Base-by-base conservation (phyloP, 2,113 vertebrate genomes). In the Eonycteris spelaea region DNA sequence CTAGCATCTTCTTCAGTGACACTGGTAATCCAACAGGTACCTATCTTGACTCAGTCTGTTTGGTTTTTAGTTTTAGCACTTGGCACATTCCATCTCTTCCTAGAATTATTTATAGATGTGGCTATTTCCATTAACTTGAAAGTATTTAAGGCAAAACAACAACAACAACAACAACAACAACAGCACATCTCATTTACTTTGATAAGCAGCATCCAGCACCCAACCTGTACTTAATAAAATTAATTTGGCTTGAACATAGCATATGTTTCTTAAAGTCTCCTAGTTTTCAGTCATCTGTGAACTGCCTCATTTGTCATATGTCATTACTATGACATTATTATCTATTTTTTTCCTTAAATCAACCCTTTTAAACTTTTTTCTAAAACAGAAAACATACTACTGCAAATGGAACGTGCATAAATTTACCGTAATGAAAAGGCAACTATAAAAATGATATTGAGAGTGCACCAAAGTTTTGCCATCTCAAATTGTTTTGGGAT, bases 331-430 rank as follows among this genome's bases (percentile, higher is more conserved):
- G 40, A 40, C 8, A 91, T 91, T 63, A 75, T 55, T 68, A 40
- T 78, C 78, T 61, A 53, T 35, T 88, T 85, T 89, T 79, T 88
- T n/a, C 40, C 87, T 96, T 79, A 79, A 83, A 86, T 90, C 30
- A 73, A 75, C 43, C 10, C 9, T 57, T 90, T 71, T n/a, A 90
- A 74, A 88, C 6, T 12, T 80, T 91, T 92, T 79, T 77, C 71
- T 93, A 71, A 65, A 95, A 79, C 74, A 21, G 30, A 87, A 96
- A 94, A 71, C 22, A 24, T 93, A 75, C 38, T 83, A 83, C 33
- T 88, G 30, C 43, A 90, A 93, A 75, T 85, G 38, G 80, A 80
- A 95, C 91, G 94, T 77, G 38, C 28, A 78, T 48, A 93, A 93
- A 86, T 18, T 78, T 74, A 90, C 19, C 30, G 79, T 38, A 84